Conservation (phyloP, 2,888 invertebrate species). For the Andrena bucephala region DNA sequence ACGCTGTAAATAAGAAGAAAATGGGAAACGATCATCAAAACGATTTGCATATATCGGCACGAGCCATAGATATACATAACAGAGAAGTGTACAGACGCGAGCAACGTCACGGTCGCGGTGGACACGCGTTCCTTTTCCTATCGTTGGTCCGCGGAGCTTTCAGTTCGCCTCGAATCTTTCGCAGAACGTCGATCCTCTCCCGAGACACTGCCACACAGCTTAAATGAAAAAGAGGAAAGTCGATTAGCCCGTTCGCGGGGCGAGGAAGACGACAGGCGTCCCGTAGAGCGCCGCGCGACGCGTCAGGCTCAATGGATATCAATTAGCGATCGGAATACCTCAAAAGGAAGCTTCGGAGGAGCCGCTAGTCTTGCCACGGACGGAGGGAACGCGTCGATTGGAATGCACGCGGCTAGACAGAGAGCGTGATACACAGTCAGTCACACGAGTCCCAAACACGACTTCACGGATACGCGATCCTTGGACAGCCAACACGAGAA, state of each 20-base stretch:
- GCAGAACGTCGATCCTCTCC: not conserved
- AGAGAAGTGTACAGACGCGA: conserved; percentile 39
- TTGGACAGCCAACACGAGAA: too few relatives aligned
- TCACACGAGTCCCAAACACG: not conserved
- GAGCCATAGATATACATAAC: conserved; percentile 33
- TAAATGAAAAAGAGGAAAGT: not conserved
- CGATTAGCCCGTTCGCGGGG: not conserved
- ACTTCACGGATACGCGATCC: too few relatives aligned
- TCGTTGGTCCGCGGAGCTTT: conserved; percentile 39
- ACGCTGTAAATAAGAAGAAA: conserved; percentile 74
- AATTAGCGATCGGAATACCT: conserved; percentile 24
- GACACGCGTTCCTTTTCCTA: conserved; percentile 41
- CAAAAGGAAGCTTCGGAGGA: conserved; percentile 47
- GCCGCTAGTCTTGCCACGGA: conserved; percentile 68
- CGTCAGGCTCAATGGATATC: conserved; percentile 19
- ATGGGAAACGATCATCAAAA: conserved; percentile 34
- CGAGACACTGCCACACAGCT: not conserved
- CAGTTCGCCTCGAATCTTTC: conserved; percentile 20
- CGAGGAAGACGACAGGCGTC: not conserved
- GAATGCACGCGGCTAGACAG: conserved; percentile 33
- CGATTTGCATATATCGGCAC: conserved; percentile 43
- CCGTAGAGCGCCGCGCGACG: not conserved
- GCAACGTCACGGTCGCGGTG: conserved; percentile 39
- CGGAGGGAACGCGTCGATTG: conserved; percentile 55
- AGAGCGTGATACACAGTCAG: conserved; percentile 36